Evolutionary conservation across 1,140 invertebrate genomes (phyloP).

Genomic region (Tribolium castaneum): DNA sequence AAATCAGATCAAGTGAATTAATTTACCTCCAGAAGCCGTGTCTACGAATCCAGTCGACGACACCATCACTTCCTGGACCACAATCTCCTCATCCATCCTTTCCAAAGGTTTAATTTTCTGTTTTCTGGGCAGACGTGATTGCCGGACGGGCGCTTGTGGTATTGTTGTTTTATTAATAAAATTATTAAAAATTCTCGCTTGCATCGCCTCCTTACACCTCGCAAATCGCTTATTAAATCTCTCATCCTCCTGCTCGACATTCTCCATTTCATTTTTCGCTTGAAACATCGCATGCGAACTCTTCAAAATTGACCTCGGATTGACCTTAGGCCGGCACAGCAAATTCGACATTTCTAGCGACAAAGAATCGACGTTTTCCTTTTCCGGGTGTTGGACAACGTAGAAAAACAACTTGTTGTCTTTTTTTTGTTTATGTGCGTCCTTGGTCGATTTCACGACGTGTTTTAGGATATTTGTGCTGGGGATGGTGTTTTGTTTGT

Average conservation of each 20-base stretch:
- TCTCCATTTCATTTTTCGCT: neutral
- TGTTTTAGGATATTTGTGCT: constrained; percentile 50
- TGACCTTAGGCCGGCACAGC: constrained; percentile 40
- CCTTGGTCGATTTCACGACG: constrained; percentile 19
- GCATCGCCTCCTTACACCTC: constrained; percentile 56
- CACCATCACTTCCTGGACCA: constrained; percentile 60
- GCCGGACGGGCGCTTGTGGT: constrained; percentile 56
- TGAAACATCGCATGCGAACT: constrained; percentile 41
- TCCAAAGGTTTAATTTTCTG: constrained; percentile 59
- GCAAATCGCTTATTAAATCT: constrained; percentile 55
- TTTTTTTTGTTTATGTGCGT: constrained; percentile 1
- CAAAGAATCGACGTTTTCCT: constrained; percentile 55
- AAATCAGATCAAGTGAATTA: neutral
- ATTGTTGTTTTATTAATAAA: constrained; percentile 60
- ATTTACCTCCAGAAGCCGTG: constrained; percentile 17
- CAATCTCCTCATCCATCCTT: constrained; percentile 58
- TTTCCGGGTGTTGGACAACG: constrained; percentile 55
- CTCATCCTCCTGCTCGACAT: constrained; percentile 31
- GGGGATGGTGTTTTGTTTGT: neutral
- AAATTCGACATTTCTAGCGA: neutral
- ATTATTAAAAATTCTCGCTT: constrained; percentile 57
- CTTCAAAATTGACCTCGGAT: constrained; percentile 57
- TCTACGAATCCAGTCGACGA: constrained; percentile 58
- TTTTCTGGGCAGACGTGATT: constrained; percentile 57
- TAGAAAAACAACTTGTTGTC: constrained; percentile 45